Percentiles rank a stretch among this genome's conserved stretches.
Evolutionary conservation across 2,888 invertebrate species (phyloP).

Genomic region (Cheilosia pagana): DNA sequence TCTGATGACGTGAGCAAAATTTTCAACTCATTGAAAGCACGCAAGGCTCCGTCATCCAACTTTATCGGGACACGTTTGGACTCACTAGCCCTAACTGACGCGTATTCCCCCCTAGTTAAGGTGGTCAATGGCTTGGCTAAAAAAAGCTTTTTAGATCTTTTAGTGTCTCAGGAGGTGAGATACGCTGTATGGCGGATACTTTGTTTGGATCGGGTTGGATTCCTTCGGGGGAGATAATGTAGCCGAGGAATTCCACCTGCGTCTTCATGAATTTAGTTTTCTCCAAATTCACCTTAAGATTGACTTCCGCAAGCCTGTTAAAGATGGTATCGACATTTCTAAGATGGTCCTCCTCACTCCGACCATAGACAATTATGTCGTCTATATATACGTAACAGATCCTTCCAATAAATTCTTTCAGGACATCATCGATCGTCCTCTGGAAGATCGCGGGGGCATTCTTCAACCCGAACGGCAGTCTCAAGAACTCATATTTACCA

Average conservation of each 20-base stretch:
- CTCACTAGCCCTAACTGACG: background rate
- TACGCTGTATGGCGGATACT: conserved; percentile 34
- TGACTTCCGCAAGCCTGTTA: conserved; percentile 10
- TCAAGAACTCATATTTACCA: background rate
- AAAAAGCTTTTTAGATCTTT: conserved; percentile 67
- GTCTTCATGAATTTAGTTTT: conserved; percentile 55
- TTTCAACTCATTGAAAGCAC: background rate
- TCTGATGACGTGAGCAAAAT: conserved; percentile 2
- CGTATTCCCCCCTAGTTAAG: conserved; percentile 68
- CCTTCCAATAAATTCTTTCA: conserved; percentile 4
- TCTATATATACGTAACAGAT: conserved; percentile 51
- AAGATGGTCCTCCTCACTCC: conserved; percentile 41
- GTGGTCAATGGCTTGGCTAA: conserved; percentile 59
- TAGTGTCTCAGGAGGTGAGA: conserved; percentile 45
- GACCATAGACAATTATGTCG: conserved; percentile 68
- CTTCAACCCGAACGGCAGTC: background rate
- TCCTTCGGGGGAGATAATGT: conserved; percentile 41
- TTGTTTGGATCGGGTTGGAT: conserved; percentile 50
- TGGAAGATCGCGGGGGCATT: background rate
- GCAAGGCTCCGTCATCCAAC: too few species aligned
- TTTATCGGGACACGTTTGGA: background rate
- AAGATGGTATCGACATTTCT: conserved; percentile 53
- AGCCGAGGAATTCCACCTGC: conserved; percentile 58
- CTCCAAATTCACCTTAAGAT: conserved; percentile 35
- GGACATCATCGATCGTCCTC: background rate